Evolutionary conservation across 2,797 vertebrate species (phyloP).

Genomic region (Remorina albescens): DNA sequence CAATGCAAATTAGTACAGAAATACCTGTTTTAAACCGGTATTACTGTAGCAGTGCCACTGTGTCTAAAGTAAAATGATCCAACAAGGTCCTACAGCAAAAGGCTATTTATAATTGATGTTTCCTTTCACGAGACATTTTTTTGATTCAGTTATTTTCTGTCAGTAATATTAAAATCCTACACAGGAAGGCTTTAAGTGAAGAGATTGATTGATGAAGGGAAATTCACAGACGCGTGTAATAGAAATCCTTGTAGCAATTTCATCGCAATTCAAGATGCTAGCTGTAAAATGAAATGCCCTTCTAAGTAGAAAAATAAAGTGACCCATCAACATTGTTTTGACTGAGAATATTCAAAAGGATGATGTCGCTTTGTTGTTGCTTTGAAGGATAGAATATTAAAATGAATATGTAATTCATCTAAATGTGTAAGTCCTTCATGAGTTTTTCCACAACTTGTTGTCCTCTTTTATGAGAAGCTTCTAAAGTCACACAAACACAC

Average conservation of each 20-base stretch:
- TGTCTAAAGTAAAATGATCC: not conserved
- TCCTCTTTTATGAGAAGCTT: not conserved
- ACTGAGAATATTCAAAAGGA: slow-evolving; percentile 31
- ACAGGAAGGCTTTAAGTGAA: not conserved
- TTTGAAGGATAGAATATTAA: slow-evolving; percentile 7
- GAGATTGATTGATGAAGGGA: too few species aligned
- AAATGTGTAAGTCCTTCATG: not conserved
- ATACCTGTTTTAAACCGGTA: too few species aligned
- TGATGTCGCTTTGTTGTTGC: slow-evolving; percentile 33
- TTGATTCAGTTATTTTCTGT: not conserved
- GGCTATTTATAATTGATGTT: too few species aligned
- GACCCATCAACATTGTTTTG: not conserved
- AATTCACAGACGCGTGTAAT: too few species aligned
- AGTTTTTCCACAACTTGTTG: slow-evolving; percentile 1
- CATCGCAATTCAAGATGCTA: slow-evolving; percentile 9
- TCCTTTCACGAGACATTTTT: too few species aligned
- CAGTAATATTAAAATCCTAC: slow-evolving; percentile 4
- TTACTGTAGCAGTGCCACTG: too few species aligned
- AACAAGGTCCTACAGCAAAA: not conserved
- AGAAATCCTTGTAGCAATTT: not conserved
- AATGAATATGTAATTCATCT: slow-evolving; percentile 25
- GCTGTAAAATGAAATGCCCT: not conserved
- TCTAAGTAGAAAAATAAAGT: slow-evolving; percentile 1
- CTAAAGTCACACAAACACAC: not conserved
- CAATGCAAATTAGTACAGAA: too few species aligned